Evolutionary conservation across 1,140 invertebrate species (phyloP).

Genomic region (Neodiprion virginianus): DNA sequence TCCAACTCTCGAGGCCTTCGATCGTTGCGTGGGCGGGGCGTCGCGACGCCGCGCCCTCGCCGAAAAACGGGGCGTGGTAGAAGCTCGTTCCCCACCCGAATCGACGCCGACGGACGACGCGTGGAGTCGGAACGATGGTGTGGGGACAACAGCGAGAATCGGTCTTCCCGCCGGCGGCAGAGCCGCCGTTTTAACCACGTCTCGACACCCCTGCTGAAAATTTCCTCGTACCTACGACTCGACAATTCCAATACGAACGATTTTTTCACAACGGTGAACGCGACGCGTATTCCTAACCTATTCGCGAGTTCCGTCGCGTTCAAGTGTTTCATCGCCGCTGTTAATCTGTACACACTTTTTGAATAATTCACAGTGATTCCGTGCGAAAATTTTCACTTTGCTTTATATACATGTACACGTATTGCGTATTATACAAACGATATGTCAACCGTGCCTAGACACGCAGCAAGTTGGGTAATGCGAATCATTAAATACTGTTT

Average conservation of each 20-base stretch:
- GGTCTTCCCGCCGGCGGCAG: not conserved
- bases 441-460: no score
- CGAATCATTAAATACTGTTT: no score
- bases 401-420: no score
- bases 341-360: no score
- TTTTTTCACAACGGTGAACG: slow-evolving; percentile 39
- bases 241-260: slow-evolving; percentile 38
- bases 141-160: not conserved
- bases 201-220: slow-evolving; percentile 33
- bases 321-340: no score
- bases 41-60: not conserved
- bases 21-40: not conserved
- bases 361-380: no score
- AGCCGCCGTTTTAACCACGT: not conserved
- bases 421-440: no score
- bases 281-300: slow-evolving; percentile 37
- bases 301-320: slow-evolving; percentile 32
- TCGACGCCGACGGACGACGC: not conserved
- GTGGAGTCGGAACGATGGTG: not conserved
- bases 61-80: not conserved
- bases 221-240: slow-evolving; percentile 28
- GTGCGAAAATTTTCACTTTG: no score
- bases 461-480: no score
- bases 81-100: not conserved
- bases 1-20: not conserved